Conservation (phyloP, 1,140 invertebrate genomes). For the Ruditapes philippinarum region DNA sequence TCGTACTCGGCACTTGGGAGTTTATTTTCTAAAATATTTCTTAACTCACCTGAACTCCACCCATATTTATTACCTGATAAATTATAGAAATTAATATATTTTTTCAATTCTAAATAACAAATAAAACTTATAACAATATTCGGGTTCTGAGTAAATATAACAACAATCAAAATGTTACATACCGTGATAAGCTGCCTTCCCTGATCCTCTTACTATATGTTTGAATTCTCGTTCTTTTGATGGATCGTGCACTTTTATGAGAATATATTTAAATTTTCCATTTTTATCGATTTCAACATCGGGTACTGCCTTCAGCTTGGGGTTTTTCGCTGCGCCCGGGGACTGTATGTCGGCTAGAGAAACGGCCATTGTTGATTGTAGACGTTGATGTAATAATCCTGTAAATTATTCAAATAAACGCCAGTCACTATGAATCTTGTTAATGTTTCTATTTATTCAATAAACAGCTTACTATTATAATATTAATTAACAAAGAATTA, state of each 20-base stretch:
- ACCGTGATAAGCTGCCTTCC: constrained; percentile 79
- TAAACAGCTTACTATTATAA: too few species aligned
- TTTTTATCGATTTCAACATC: constrained; percentile 93
- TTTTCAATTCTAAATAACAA: too few species aligned
- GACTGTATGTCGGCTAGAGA: constrained; percentile 77
- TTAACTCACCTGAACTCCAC: too few species aligned
- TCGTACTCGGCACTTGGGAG: too few species aligned
- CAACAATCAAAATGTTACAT: not conserved
- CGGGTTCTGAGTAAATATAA: too few species aligned
- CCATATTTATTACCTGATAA: too few species aligned
- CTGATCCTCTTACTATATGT: constrained; percentile 81
- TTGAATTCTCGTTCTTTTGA: constrained; percentile 83
- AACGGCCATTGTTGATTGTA: constrained; percentile 70
- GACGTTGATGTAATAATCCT: not conserved
- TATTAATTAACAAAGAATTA: too few species aligned
- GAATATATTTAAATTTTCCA: constrained; percentile 95
- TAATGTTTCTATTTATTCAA: too few species aligned
- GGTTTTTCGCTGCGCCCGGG: constrained; percentile 78
- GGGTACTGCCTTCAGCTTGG: constrained; percentile 87
- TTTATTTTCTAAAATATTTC: too few species aligned
- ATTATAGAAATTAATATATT: too few species aligned
- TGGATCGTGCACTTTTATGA: constrained; percentile 90
- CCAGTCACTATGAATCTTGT: not conserved
- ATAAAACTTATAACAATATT: too few species aligned
- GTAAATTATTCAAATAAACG: not conserved